Evolutionary conservation across 1,140 invertebrate species (phyloP).

Genomic region (Penaeus chinensis): DNA sequence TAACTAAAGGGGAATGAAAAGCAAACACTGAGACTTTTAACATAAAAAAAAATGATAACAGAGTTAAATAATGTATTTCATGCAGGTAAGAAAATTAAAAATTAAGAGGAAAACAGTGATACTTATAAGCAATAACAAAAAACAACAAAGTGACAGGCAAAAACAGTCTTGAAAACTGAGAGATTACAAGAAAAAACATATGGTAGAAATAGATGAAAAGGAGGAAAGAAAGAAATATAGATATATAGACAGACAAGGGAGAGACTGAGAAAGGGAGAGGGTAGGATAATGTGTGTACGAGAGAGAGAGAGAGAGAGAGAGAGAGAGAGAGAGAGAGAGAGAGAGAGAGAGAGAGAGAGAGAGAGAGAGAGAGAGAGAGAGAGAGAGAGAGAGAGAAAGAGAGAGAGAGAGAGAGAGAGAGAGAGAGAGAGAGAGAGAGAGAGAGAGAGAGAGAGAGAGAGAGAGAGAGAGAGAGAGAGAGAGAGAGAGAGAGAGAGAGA

Average conservation of each 20-base stretch:
- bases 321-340: slow-evolving; percentile 19
- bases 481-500: slow-evolving; percentile 16
- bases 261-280: neutral
- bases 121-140: no score
- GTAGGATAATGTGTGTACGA: neutral
- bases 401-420: slow-evolving; percentile 15
- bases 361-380: slow-evolving; percentile 2
- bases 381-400: slow-evolving; percentile 2
- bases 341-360: slow-evolving; percentile 16
- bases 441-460: neutral
- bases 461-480: slow-evolving; percentile 12
- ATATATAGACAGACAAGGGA: neutral
- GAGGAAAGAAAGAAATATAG: neutral
- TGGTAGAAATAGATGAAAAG: neutral
- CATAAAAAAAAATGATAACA: no score
- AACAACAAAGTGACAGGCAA: neutral
- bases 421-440: neutral
- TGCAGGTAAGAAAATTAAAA: no score
- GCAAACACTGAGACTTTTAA: no score
- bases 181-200: neutral
- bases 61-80: no score
- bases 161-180: neutral
- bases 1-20: no score
- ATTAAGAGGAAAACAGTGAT: no score
- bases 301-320: slow-evolving; percentile 20